Conservation (phyloP, 2,888 invertebrate species). For the Pammene fasciana region DNA sequence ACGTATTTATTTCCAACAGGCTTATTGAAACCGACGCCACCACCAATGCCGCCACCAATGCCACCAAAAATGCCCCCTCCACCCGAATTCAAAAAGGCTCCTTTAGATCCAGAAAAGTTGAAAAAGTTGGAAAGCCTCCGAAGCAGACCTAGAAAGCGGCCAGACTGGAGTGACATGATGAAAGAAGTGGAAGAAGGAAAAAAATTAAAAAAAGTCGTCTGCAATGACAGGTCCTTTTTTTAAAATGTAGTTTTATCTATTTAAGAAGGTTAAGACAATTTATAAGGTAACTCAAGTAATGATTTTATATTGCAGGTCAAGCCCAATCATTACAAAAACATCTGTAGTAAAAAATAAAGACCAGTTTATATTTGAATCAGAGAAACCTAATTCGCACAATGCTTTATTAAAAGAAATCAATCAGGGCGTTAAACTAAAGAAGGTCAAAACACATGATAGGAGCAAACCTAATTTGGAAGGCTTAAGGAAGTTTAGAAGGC, state of each 20-base stretch:
- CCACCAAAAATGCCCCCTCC: conserved; percentile 86
- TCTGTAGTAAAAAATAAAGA: conserved; percentile 87
- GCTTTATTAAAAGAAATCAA: conserved; percentile 91
- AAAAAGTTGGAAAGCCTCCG: conserved; percentile 88
- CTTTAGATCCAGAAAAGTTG: conserved; percentile 84
- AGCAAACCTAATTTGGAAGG: conserved; percentile 93
- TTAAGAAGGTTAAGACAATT: too few relatives aligned
- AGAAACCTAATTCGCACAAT: conserved; percentile 91
- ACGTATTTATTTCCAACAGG: conserved; percentile 54
- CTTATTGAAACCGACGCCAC: conserved; percentile 78
- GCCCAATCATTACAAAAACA: conserved; percentile 83
- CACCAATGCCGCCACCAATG: conserved; percentile 88
- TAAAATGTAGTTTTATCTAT: not conserved
- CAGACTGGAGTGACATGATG: conserved; percentile 95
- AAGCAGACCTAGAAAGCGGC: conserved; percentile 90
- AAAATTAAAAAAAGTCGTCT: conserved; percentile 91
- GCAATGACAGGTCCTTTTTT: conserved; percentile 88
- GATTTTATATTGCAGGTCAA: conserved; percentile 76
- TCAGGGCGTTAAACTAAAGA: conserved; percentile 89
- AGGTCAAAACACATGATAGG: conserved; percentile 91
- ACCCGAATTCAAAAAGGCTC: conserved; percentile 84
- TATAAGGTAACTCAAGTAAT: not conserved
- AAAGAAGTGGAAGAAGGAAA: conserved; percentile 93
- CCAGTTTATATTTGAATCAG: conserved; percentile 94
- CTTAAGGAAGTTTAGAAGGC: conserved; percentile 92